Percentiles rank a stretch among this genome's conserved stretches.
phyloP scores from a whole-genome alignment of 2,888 invertebrate genomes.

The Eupithecia inturbata region DNA sequence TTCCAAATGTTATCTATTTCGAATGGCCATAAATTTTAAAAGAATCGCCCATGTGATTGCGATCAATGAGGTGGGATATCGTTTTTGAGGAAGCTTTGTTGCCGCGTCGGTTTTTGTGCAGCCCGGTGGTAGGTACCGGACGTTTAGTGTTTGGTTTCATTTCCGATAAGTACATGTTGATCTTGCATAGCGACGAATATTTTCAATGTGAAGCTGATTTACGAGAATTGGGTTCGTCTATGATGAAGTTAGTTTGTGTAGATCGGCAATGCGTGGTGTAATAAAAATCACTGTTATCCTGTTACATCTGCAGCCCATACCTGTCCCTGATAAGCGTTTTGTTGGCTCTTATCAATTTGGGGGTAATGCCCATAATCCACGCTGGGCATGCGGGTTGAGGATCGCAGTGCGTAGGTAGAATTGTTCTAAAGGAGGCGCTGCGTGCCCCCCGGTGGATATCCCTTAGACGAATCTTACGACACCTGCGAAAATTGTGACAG shows the following conservation, averaged over 20 bases:
- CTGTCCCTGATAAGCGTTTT: background rate
- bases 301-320: background rate
- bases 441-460: too few species aligned
- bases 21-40: constrained; percentile 65
- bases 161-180: constrained; percentile 6
- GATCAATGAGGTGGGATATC: constrained; percentile 57
- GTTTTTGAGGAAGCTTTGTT: constrained; percentile 54
- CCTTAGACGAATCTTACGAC: background rate
- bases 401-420: too few species aligned
- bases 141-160: background rate
- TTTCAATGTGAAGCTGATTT: background rate
- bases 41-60: constrained; percentile 66
- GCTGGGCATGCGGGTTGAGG: too few species aligned
- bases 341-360: background rate
- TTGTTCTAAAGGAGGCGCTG: too few species aligned
- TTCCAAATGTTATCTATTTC: constrained; percentile 59
- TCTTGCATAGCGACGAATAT: background rate
- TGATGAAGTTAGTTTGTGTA: background rate
- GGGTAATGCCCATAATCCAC: background rate
- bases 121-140: constrained; percentile 7
- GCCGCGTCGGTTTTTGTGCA: constrained; percentile 34
- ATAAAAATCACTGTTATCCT: background rate
- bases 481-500: background rate
- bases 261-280: background rate
- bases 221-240: background rate